A percentile compares a stretch with the other conserved stretches of the same genome.
These are phyloP conservation scores for Dasypus novemcinctus DNA, from an alignment of 2,113 vertebrate species.

Conservation along the genomic window DNA sequence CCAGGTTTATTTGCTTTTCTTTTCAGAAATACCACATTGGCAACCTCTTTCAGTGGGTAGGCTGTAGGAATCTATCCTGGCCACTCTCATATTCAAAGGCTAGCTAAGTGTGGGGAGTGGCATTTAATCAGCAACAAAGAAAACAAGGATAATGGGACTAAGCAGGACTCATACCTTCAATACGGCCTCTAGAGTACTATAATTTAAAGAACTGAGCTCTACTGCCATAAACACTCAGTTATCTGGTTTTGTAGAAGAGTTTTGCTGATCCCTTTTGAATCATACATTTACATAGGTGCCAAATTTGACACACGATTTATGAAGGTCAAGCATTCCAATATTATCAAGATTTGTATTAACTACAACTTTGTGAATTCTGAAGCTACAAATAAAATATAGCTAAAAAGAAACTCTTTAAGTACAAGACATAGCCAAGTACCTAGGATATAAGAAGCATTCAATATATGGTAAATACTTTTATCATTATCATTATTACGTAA, in stretches of 20 bases:
- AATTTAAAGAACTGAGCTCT: not conserved
- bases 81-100: not conserved
- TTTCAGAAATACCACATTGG: not conserved
- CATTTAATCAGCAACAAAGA: not conserved
- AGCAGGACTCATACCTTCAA: not conserved
- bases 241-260: not conserved
- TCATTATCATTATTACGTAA: not conserved
- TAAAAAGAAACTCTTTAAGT: not conserved
- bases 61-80: not conserved
- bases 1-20: not conserved
- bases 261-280: not conserved
- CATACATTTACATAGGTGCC: not conserved
- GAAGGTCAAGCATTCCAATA: not conserved
- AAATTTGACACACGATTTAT: not conserved
- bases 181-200: not conserved
- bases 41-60: not conserved
- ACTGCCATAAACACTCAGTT: not conserved
- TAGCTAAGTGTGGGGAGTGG: not conserved
- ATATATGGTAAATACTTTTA: not conserved
- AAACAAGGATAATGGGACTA: not conserved
- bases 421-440: not conserved
- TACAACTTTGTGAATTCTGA: conserved; percentile 11
- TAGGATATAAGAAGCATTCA: not conserved
- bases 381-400: not conserved
- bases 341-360: not conserved